Base-by-base conservation (phyloP, 2,797 vertebrate species). In the Pyrocephalus nanus region DNA sequence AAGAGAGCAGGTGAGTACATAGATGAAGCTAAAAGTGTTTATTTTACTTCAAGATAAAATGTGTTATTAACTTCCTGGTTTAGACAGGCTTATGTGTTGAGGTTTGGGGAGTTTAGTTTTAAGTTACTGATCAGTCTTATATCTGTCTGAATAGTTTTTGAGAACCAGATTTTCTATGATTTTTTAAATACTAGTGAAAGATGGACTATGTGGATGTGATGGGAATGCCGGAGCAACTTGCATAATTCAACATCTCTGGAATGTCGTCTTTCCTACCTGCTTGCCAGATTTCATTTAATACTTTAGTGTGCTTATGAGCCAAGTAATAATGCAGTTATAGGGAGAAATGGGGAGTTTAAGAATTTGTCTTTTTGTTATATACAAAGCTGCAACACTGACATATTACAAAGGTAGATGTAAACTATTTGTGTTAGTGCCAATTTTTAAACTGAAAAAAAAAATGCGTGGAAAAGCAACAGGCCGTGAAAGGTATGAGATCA, bases 1-100 rank as follows among this genome's bases (percentile, higher is more conserved):
- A 76, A 98, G 97, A 96, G 99, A 99, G 72, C 99, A 99, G 98
- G 99, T 99, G 93, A 82, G 64, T n/a, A 40, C 8, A 27, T 42
- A 92, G 54, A 40, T 21, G 43, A 90, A 77, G 16, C 65, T 92
- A 38, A 83, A 90, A n/a, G 3, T 36, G 6, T 79, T 83, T 78
- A 16, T 55, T 27, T 27, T 89, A 54, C 32, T 84, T 60, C 36
- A 40, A 64, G 43, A 57, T 79, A 92, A 53, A 93, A 54, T n/a
- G 15, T 3, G 0, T 53, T 47, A 14, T 66, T 76, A 62, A 55
- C 34, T 82, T 76, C 22, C 17, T 57, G 32, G 9, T 82, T 73
- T 82, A 60, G 17, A 61, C 27, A 67, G 2, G 17, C 30, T 70
- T 22, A 2, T 65, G 11, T 34, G 85, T 51, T 55, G 50, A 1